Percentiles rank a stretch among this genome's conserved stretches.
These are phyloP conservation scores for Tympanuchus pallidicinctus DNA, from an alignment of 2,113 vertebrate genomes.

Conservation along the genomic window DNA sequence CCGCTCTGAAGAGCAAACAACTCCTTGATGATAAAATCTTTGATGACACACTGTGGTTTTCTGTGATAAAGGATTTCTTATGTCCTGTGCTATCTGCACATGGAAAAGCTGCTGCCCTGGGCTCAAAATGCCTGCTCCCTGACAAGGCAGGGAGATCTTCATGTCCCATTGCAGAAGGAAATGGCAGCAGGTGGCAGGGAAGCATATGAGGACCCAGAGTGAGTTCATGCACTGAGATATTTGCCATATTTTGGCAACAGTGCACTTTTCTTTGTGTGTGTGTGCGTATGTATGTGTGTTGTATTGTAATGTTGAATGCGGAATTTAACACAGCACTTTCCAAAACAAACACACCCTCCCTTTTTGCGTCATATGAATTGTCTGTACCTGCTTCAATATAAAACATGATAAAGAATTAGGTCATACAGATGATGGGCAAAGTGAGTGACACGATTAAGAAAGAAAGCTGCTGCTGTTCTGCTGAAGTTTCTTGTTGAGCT, in stretches of 20 bases:
- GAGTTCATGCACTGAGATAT: not conserved
- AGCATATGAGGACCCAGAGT: not conserved
- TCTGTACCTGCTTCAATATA: slow-evolving; percentile 4
- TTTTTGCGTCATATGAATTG: not conserved
- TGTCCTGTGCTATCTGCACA: not conserved
- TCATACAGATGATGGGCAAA: not conserved
- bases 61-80: not conserved
- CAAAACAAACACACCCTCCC: slow-evolving; percentile 39
- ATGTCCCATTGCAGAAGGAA: not conserved
- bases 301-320: not conserved
- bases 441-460: not conserved
- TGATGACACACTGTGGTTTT: not conserved
- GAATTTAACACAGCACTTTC: not conserved
- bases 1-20: not conserved
- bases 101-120: not conserved
- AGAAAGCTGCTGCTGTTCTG: not conserved
- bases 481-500: not conserved
- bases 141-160: not conserved
- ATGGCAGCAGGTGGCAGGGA: not conserved
- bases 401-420: not conserved
- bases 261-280: too few species aligned
- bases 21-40: not conserved
- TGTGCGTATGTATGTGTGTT: not conserved
- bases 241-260: not conserved
- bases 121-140: not conserved